Percentiles rank a stretch among this genome's conserved stretches.
Conservation (phyloP, 2,797 vertebrate species). For the Coilia nasus region DNA sequence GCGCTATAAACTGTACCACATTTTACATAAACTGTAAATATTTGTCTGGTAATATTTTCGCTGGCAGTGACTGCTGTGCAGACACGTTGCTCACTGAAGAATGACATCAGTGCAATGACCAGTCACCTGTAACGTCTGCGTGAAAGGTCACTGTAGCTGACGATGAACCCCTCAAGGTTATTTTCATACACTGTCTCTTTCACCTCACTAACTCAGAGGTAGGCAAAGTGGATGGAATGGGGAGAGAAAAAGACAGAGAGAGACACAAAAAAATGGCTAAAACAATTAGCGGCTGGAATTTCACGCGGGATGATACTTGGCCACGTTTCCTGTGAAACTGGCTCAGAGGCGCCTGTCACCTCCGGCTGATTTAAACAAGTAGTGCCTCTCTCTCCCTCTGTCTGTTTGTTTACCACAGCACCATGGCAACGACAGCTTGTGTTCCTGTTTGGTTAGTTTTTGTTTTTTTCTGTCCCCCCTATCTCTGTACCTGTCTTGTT, state of each 20-base stretch:
- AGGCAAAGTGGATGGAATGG: constrained; percentile 33
- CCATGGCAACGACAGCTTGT: constrained; percentile 73
- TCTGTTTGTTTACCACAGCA: constrained; percentile 73
- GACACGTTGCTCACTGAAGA: background rate
- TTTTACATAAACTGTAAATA: background rate
- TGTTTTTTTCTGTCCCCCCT: constrained; percentile 26
- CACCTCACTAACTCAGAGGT: constrained; percentile 20
- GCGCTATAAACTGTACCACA: background rate
- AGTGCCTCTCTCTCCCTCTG: constrained; percentile 59
- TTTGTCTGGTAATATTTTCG: background rate
- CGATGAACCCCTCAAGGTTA: background rate
- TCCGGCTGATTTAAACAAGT: constrained; percentile 74
- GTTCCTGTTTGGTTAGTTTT: constrained; percentile 58
- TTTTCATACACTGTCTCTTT: background rate
- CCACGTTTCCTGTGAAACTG: constrained; percentile 74
- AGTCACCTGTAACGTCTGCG: constrained; percentile 12
- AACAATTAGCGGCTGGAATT: constrained; percentile 76
- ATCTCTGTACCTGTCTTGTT: constrained; percentile 68
- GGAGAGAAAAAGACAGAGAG: constrained; percentile 24
- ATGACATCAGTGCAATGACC: background rate
- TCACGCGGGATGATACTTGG: constrained; percentile 76
- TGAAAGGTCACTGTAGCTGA: background rate
- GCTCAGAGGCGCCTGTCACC: constrained; percentile 75
- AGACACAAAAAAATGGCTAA: constrained; percentile 56
- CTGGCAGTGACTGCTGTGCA: background rate